These are phyloP conservation scores for Idaea biselata DNA, from an alignment of 2,888 invertebrate genomes.

Conservation along the genomic window DNA sequence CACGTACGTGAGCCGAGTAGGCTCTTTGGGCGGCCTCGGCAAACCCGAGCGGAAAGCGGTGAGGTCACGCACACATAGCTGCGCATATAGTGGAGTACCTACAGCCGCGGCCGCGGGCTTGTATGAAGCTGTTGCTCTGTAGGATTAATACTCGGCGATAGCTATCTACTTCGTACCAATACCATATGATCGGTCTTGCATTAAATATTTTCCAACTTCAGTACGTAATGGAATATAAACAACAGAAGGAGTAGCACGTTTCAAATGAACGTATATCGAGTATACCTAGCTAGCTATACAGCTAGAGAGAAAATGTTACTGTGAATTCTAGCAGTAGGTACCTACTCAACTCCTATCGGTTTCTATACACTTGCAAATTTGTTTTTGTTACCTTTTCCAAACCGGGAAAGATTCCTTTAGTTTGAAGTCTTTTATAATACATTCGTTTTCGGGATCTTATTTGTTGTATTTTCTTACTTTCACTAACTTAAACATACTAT, in stretches of 20 bases:
- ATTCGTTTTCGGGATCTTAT: neutral
- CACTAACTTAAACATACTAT: neutral
- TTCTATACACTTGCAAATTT: conserved; percentile 28
- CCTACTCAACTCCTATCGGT: conserved; percentile 15
- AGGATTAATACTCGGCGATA: too few species aligned
- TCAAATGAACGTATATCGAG: conserved; percentile 32
- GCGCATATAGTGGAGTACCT: too few species aligned
- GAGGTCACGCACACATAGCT: too few species aligned
- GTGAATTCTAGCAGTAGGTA: conserved; percentile 10
- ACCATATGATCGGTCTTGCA: conserved; percentile 23
- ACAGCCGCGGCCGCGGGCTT: too few species aligned
- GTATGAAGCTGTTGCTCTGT: too few species aligned
- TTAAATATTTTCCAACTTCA: conserved; percentile 34
- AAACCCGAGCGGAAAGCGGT: too few species aligned
- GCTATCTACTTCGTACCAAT: conserved; percentile 10
- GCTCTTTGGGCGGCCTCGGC: too few species aligned
- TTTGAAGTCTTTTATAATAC: conserved; percentile 18
- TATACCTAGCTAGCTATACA: conserved; percentile 10
- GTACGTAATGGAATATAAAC: conserved; percentile 37
- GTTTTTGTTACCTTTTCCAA: conserved; percentile 19
- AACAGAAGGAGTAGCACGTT: conserved; percentile 32
- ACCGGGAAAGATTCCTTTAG: conserved; percentile 21
- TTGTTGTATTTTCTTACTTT: neutral
- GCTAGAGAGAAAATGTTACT: conserved; percentile 19
- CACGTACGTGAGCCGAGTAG: too few species aligned